phyloP scores from a whole-genome alignment of 2,888 invertebrate species.

The Lumbricus terrestris region DNA sequence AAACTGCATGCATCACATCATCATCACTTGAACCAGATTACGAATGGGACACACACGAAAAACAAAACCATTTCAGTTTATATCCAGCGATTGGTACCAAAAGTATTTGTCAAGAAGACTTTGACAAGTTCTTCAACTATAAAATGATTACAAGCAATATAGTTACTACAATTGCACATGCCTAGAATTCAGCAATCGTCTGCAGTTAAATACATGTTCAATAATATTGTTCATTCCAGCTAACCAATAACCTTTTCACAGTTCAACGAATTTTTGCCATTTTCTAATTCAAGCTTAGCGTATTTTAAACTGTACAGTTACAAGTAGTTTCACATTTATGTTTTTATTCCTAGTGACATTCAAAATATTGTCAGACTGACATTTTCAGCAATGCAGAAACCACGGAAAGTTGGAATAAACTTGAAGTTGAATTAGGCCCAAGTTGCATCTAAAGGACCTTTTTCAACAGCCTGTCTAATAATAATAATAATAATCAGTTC shows the following conservation, averaged over 20 bases:
- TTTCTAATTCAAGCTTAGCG: neutral
- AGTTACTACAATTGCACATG: neutral
- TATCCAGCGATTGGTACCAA: neutral
- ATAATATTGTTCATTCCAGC: no score
- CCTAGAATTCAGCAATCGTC: neutral
- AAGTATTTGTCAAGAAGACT: neutral
- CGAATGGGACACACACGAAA: neutral
- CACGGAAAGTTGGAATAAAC: neutral
- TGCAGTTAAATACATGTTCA: neutral
- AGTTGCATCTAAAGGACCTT: no score
- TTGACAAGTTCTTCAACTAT: no score
- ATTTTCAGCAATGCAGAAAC: neutral
- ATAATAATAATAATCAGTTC: no score
- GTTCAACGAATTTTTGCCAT: neutral
- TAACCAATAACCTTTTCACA: neutral
- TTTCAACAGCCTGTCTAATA: no score
- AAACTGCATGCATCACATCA: neutral
- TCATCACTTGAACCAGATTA: neutral
- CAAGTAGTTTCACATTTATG: no score
- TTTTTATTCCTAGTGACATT: neutral
- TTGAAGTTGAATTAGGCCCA: no score
- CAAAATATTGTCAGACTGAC: neutral
- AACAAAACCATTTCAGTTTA: neutral
- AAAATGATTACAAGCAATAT: neutral
- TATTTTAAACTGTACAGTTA: neutral